Percentiles rank a stretch among this genome's conserved stretches.
Evolutionary conservation across 2,888 invertebrate species (phyloP).

Genomic region (Reticulitermes lucifugus): DNA sequence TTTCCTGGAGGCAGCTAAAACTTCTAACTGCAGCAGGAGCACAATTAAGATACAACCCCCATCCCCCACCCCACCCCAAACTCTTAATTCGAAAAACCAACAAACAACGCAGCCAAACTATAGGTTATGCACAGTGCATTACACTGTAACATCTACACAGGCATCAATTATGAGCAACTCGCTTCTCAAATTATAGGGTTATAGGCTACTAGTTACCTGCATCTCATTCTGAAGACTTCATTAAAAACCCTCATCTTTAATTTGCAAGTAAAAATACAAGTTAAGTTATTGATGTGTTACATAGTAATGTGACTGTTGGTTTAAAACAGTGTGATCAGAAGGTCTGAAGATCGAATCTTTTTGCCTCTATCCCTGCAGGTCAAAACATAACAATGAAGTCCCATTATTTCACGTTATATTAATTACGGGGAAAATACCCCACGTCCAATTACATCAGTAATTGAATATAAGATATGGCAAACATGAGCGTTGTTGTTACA

Average conservation of each 20-base stretch:
- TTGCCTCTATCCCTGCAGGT: no score
- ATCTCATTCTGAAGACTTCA: slow-evolving; percentile 31
- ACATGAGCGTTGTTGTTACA: no score
- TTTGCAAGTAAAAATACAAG: not conserved
- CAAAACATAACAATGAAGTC: no score
- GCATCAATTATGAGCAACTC: slow-evolving; percentile 33
- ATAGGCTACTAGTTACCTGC: not conserved
- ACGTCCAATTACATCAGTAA: no score
- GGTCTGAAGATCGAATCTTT: not conserved
- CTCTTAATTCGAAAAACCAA: slow-evolving; percentile 41
- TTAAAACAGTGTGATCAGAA: not conserved
- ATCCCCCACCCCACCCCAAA: not conserved
- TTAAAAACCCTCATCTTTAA: not conserved
- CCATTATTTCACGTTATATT: no score
- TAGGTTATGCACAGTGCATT: slow-evolving; percentile 27
- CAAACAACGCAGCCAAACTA: slow-evolving; percentile 34
- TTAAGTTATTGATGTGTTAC: not conserved
- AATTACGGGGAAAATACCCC: no score
- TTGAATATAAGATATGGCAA: no score
- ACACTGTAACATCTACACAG: slow-evolving; percentile 10
- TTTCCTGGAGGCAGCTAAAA: not conserved
- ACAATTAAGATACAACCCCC: slow-evolving; percentile 22
- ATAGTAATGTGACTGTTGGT: not conserved
- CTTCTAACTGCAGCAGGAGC: not conserved
- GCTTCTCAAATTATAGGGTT: slow-evolving; percentile 38